Percentiles rank a stretch among this genome's conserved stretches.
phyloP scores from a whole-genome alignment of 2,113 vertebrate genomes.

The Lipotes vexillifer region DNA sequence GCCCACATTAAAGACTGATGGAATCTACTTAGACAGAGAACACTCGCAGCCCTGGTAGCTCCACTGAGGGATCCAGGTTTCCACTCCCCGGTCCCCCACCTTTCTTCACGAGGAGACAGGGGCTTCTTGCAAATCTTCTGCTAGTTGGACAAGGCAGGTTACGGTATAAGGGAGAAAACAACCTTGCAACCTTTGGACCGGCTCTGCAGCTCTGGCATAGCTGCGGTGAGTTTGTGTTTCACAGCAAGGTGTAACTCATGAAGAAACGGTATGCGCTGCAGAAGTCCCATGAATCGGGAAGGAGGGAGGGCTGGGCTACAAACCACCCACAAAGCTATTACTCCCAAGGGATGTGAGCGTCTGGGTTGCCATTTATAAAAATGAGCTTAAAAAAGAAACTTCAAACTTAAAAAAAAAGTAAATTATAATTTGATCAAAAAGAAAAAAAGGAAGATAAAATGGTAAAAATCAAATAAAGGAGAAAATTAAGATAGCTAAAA shows the following conservation, averaged over 20 bases:
- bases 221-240: neutral
- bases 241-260: neutral
- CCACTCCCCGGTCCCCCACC: neutral
- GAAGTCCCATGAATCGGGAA: accelerated
- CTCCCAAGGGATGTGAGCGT: neutral
- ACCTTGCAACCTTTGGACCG: neutral
- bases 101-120: neutral
- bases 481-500: neutral
- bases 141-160: neutral
- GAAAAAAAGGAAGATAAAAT: neutral
- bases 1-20: neutral
- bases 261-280: neutral
- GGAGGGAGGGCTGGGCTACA: neutral
- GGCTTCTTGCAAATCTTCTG: neutral
- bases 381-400: neutral
- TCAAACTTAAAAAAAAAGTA: neutral
- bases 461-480: neutral
- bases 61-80: neutral
- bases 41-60: neutral
- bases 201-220: neutral
- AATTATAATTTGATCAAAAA: neutral
- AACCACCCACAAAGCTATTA: accelerated
- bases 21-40: neutral
- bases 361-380: neutral
- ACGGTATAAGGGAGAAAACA: neutral